Conservation (phyloP, 2,113 vertebrate species). For the Arothron firmamentum region DNA sequence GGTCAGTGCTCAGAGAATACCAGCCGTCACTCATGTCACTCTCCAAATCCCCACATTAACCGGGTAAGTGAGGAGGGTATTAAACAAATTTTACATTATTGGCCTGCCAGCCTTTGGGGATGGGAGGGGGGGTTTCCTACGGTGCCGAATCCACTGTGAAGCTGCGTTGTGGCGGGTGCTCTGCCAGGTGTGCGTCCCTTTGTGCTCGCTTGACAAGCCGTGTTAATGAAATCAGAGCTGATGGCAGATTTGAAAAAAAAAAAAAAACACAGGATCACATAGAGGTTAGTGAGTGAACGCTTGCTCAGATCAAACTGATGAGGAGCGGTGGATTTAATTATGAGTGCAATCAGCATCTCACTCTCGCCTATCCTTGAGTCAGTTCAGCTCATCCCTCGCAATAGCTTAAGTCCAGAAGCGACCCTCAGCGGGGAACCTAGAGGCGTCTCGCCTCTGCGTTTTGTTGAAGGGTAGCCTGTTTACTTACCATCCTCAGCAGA, state of each 20-base stretch:
- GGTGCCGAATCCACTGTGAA: constrained; percentile 25
- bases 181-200: constrained; percentile 70
- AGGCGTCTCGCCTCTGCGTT: constrained; percentile 65
- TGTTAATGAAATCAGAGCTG: constrained; percentile 71
- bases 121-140: background rate
- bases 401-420: too few species aligned
- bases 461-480: constrained; percentile 88
- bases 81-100: constrained; percentile 70
- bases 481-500: constrained; percentile 89
- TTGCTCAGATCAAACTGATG: background rate
- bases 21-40: constrained; percentile 63
- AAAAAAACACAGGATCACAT: constrained; percentile 21
- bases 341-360: constrained; percentile 49
- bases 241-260: constrained; percentile 19
- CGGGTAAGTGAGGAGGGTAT: constrained; percentile 51
- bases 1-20: constrained; percentile 64
- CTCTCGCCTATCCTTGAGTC: too few species aligned
- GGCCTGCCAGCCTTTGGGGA: constrained; percentile 49
- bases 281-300: constrained; percentile 28
- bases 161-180: constrained; percentile 30
- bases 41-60: constrained; percentile 54
- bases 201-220: constrained; percentile 61
- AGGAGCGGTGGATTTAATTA: background rate
- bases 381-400: too few species aligned
- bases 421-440: too few species aligned